Base-by-base conservation (phyloP, 2,113 vertebrate genomes). In the Melanocharis versteri region DNA sequence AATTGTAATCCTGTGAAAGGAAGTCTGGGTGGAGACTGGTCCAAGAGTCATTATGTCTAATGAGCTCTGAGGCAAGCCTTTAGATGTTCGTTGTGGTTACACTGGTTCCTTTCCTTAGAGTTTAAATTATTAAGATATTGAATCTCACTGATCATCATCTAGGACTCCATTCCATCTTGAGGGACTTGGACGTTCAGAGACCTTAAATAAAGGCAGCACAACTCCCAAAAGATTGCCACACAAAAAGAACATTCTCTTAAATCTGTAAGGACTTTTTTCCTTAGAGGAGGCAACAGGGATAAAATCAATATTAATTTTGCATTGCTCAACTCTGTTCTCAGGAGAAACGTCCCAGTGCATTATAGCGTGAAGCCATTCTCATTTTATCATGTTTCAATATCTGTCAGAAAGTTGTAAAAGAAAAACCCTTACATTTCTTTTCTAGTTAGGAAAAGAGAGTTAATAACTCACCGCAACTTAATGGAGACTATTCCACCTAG, bases 361-460 rank as follows among this genome's bases (percentile, higher is more conserved):
- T 82, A 88, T 11, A 92, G 37, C 8, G 1, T 57, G 48, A 90
- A 81, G 17, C 18, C 48, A 50, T 84, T 92, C 90, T 68, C 72
- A 61, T 94, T 95, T 92, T 93, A 93, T 90, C 72, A 42, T 65
- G 24, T 83, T 91, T 91, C 83, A 94, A 66, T 94, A 81, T 86
- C 93, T 92, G 58, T 81, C 80, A 84, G 65, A 83, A 95, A 65
- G 60, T 58, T 75, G 68, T 56, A 44, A 90, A 92, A 73, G 45
- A 76, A 48, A 18, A 1, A 3, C 3, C 9, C n/a, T n/a, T 66
- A 15, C 5, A 26, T 90, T 81, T 80, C 33, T 83, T 66, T 93
- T 75, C 62, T 76, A 69, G 70, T 35, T 80, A 90, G 78, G 66
- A 42, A 82, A 85, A 91, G 68, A 82, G 35, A 92, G 47, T 89